Base-by-base conservation (phyloP, 1,140 invertebrate genomes). In the Saccostrea cuccullata region DNA sequence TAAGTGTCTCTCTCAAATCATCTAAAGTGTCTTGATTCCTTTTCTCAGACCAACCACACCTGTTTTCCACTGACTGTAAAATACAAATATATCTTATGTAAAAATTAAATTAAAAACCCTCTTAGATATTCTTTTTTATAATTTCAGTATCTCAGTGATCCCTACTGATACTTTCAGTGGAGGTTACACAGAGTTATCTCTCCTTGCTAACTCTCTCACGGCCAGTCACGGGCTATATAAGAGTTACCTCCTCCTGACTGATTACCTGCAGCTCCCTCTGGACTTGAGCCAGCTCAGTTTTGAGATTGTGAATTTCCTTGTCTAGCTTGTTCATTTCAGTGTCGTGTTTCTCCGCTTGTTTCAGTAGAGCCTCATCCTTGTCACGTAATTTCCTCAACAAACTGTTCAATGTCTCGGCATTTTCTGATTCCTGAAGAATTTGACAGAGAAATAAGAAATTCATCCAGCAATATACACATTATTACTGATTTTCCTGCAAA, bases 331-430 rank as follows among this genome's bases (percentile, higher is more conserved):
- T n/a, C 12, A 92, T 30, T 67, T 91, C 90, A 47, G 89, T 90
- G 55, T 89, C 88, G 3, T 88, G 86, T 55, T 87, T 89, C 40
- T 91, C 89, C 58, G 84, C 26, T 26, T 86, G 82, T 86, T 91
- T 89, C 85, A 91, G 82, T 17, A 92, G 86, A 23, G 92, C 90
- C 17, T 83, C 87, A 56, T 93, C 92, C 64, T 90, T 92, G 56
- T 90, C 85, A 56, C 84, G 60, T 23, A 93, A 86, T 82, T 90
- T 91, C 30, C 86, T 83, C 36, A 89, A 56, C 13, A 92, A 55
- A 8, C 88, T 87, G 82, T 90, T 88, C 8, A 88, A n/a, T 26
- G 86, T 82, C 36, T 91, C 83, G 20, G 91, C 91, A 86, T 91
- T 90, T 2, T 77, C 70, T 77, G 70, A 9, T 36, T 5, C 70